Conservation (phyloP, 2,888 invertebrate species). For the Heliconius sara region DNA sequence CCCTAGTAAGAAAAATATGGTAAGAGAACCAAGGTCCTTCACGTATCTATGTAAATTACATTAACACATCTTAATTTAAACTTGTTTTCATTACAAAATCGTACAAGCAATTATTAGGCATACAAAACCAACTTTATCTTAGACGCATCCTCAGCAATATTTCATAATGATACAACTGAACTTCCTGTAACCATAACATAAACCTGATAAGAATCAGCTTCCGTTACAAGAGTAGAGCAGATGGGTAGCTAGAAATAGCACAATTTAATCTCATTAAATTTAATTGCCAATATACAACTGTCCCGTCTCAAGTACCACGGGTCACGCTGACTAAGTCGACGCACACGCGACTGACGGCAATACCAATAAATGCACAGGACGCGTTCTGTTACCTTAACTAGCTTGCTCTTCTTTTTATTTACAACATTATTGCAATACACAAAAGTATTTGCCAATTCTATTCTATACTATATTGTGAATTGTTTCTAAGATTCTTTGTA, state of each 20-base stretch:
- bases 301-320: constrained; percentile 67
- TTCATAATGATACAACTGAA: constrained; percentile 36
- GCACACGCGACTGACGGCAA: constrained; percentile 44
- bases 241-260: constrained; percentile 72
- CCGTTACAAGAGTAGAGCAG: constrained; percentile 58
- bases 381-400: constrained; percentile 55
- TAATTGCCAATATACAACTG: constrained; percentile 78
- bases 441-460: background rate
- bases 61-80: constrained; percentile 12
- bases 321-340: constrained; percentile 68
- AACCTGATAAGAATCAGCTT: constrained; percentile 63
- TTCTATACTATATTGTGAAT: background rate
- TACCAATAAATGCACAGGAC: constrained; percentile 55
- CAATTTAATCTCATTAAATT: constrained; percentile 77
- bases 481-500: background rate
- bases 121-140: constrained; percentile 10
- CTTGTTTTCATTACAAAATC: constrained; percentile 31
- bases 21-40: constrained; percentile 8
- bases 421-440: background rate
- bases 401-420: constrained; percentile 40
- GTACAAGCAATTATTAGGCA: background rate
- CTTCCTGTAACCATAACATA: constrained; percentile 59
- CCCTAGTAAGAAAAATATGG: constrained; percentile 31
- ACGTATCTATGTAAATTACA: constrained; percentile 16
- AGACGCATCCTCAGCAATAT: constrained; percentile 31